phyloP scores from a whole-genome alignment of 2,888 invertebrate species.

The Diadromus collaris region DNA sequence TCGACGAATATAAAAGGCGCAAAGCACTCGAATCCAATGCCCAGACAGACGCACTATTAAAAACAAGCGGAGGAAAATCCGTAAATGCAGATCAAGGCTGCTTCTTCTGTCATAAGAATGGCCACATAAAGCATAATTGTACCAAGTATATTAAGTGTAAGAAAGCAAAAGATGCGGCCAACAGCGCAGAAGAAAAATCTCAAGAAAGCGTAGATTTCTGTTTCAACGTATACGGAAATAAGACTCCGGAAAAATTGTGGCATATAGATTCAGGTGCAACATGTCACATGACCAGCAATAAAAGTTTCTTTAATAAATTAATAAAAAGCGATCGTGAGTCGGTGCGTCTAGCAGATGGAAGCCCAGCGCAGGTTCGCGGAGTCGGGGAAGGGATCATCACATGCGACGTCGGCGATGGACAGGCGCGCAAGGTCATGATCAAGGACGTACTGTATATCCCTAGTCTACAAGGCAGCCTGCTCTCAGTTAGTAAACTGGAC shows the following conservation, averaged over 20 bases:
- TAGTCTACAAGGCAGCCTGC: conserved; percentile 48
- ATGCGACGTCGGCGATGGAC: conserved; percentile 25
- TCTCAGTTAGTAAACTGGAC: conserved; percentile 57
- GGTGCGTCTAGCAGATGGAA: conserved; percentile 55
- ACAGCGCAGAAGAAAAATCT: not conserved
- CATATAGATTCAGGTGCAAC: conserved; percentile 62
- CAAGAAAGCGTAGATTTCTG: not conserved
- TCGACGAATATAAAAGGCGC: conserved; percentile 62
- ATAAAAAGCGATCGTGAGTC: not conserved
- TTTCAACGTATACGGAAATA: conserved; percentile 1
- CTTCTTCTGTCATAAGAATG: conserved; percentile 55
- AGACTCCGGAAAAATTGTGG: conserved; percentile 23
- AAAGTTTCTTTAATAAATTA: conserved; percentile 48
- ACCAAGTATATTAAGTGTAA: conserved; percentile 49
- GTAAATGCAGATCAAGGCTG: conserved; percentile 7
- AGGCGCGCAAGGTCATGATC: conserved; percentile 32
- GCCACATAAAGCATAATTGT: conserved; percentile 52
- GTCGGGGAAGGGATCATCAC: conserved; percentile 53
- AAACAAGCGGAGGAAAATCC: not conserved
- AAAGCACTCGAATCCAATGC: conserved; percentile 9
- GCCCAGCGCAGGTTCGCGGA: conserved; percentile 32
- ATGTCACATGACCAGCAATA: conserved; percentile 60
- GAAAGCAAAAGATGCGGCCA: conserved; percentile 38
- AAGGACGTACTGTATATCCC: conserved; percentile 58
- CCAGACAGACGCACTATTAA: conserved; percentile 20